Conservation (phyloP, 2,888 invertebrate genomes). For the Allygus modestus region DNA sequence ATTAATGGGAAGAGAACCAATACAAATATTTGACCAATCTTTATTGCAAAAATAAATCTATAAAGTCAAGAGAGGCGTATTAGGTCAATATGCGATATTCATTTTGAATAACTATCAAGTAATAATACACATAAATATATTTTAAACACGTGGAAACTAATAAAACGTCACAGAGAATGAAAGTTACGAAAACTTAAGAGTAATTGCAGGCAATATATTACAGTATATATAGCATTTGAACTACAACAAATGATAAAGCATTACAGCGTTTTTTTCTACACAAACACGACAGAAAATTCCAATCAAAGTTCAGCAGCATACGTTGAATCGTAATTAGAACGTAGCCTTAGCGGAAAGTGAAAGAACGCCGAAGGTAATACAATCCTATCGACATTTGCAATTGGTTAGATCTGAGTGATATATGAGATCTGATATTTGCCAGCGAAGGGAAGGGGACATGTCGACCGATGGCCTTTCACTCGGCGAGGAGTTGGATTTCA, state of each 20-base stretch:
- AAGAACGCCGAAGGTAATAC: constrained; percentile 14
- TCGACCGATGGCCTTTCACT: constrained; percentile 8
- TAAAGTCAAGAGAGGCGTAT: too few species aligned
- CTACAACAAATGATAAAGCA: background rate
- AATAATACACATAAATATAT: too few species aligned
- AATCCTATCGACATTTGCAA: constrained; percentile 33
- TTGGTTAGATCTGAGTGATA: constrained; percentile 16
- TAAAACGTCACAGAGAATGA: too few species aligned
- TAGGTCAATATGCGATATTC: too few species aligned
- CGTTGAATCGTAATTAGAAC: background rate
- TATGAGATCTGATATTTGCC: constrained; percentile 32
- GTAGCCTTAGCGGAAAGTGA: constrained; percentile 2
- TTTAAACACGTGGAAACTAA: too few species aligned
- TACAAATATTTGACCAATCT: too few species aligned
- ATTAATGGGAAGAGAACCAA: too few species aligned
- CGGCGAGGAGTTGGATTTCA: background rate
- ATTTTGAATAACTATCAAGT: too few species aligned
- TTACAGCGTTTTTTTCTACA: background rate
- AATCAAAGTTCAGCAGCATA: background rate
- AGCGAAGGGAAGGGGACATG: background rate
- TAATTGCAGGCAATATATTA: too few species aligned
- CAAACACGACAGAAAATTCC: background rate
- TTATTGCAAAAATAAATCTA: too few species aligned
- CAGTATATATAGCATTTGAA: too few species aligned
- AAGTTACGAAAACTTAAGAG: too few species aligned